A percentile compares a stretch with the other conserved stretches of the same genome.
Evolutionary conservation across 2,888 invertebrate genomes (phyloP).

Genomic region (Pristionchus fissidentatus): DNA sequence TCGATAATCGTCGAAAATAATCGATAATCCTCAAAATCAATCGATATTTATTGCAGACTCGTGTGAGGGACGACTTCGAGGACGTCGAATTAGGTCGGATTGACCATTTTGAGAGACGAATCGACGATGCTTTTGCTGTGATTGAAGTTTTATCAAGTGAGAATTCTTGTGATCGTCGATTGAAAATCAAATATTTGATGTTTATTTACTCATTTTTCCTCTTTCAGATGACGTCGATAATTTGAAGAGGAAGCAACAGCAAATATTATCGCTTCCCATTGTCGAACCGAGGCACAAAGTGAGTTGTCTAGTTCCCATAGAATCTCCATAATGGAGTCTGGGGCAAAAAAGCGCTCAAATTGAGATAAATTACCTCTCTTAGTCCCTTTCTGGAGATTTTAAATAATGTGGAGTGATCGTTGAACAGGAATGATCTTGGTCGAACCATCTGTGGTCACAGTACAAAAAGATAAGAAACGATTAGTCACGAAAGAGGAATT

Average conservation of each 20-base stretch:
- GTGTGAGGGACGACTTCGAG: slow-evolving; percentile 64
- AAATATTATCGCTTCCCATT: slow-evolving; percentile 58
- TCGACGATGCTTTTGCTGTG: slow-evolving; percentile 19
- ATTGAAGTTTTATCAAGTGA: slow-evolving; percentile 25
- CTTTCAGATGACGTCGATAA: slow-evolving; percentile 57
- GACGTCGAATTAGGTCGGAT: slow-evolving; percentile 63
- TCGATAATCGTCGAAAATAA: no score
- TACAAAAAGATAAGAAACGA: not conserved
- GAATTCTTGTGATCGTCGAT: not conserved
- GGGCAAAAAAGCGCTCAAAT: not conserved
- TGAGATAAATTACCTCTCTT: no score
- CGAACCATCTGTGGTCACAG: not conserved
- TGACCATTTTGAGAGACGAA: slow-evolving; percentile 29
- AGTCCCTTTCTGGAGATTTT: no score
- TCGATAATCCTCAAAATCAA: not conserved
- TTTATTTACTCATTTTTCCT: not conserved
- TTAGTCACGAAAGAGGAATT: not conserved
- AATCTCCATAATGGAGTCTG: not conserved
- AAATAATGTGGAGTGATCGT: no score
- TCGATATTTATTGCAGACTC: slow-evolving; percentile 60
- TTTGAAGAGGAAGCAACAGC: slow-evolving; percentile 60
- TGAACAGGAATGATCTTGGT: not conserved
- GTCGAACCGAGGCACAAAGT: slow-evolving; percentile 65
- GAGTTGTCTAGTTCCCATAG: no score
- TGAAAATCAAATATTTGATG: not conserved